phyloP scores from a whole-genome alignment of 2,797 vertebrate species.

The Tangara arthus region DNA sequence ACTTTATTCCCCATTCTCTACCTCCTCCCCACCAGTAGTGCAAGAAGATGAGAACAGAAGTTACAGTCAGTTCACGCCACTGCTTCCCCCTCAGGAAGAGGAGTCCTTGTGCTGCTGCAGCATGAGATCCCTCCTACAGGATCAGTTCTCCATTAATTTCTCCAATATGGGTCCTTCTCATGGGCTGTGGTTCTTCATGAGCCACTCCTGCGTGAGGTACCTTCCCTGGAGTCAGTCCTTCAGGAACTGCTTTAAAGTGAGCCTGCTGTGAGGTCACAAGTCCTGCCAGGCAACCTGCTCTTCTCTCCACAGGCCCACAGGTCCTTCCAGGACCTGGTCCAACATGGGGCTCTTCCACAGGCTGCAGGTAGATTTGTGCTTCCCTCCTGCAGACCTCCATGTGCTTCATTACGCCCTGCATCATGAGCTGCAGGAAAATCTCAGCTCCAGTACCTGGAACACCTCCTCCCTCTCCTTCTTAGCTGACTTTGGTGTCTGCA shows the following conservation, averaged over 20 bases:
- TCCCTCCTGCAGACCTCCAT: not conserved
- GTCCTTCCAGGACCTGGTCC: not conserved
- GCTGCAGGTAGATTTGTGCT: not conserved
- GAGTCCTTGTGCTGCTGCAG: not conserved
- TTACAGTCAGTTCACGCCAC: not conserved
- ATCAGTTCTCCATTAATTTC: not conserved
- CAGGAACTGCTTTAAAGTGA: not conserved
- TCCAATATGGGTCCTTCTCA: not conserved
- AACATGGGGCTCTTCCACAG: not conserved
- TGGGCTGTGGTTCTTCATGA: not conserved
- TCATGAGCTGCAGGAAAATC: not conserved
- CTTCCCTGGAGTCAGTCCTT: not conserved
- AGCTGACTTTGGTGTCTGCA: not conserved
- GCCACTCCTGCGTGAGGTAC: not conserved
- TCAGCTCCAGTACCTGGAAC: not conserved
- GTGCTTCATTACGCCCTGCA: not conserved
- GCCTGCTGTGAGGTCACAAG: not conserved
- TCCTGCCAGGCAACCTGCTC: not conserved
- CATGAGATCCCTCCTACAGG: not conserved
- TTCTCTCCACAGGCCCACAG: not conserved
- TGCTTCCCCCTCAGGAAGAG: not conserved
- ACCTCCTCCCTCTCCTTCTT: not conserved
- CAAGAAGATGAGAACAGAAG: not conserved
- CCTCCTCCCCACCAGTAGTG: not conserved
- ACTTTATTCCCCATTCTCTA: not conserved